phyloP scores from a whole-genome alignment of 2,113 vertebrate species.

The Nymphicus hollandicus region DNA sequence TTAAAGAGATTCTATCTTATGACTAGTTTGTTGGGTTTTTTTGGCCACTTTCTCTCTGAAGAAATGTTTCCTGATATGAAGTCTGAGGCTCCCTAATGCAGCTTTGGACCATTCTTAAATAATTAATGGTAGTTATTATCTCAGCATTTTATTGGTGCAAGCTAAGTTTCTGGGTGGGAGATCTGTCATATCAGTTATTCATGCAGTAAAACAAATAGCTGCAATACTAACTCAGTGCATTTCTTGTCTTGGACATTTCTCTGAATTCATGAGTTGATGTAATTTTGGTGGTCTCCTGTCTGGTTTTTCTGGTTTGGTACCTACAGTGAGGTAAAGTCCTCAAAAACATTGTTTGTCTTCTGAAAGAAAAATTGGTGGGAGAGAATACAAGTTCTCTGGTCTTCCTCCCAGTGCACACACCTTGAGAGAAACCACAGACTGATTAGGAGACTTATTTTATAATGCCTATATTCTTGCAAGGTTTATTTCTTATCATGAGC shows the following conservation, averaged over 20 bases:
- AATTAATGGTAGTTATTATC: background rate
- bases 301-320: background rate
- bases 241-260: background rate
- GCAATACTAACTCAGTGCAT: background rate
- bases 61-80: background rate
- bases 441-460: background rate
- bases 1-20: background rate
- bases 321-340: background rate
- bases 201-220: background rate
- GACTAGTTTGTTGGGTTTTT: background rate
- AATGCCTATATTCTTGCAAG: background rate
- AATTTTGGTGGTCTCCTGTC: background rate
- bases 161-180: background rate
- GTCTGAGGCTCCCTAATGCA: background rate
- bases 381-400: background rate
- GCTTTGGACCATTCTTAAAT: background rate
- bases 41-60: background rate
- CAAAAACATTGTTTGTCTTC: background rate
- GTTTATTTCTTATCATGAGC: background rate
- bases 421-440: background rate
- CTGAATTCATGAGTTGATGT: background rate
- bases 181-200: background rate
- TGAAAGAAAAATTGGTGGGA: background rate
- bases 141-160: background rate
- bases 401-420: background rate